Base-by-base conservation (phyloP, 2,888 invertebrate genomes). In the Rhyacophila evoluta region DNA sequence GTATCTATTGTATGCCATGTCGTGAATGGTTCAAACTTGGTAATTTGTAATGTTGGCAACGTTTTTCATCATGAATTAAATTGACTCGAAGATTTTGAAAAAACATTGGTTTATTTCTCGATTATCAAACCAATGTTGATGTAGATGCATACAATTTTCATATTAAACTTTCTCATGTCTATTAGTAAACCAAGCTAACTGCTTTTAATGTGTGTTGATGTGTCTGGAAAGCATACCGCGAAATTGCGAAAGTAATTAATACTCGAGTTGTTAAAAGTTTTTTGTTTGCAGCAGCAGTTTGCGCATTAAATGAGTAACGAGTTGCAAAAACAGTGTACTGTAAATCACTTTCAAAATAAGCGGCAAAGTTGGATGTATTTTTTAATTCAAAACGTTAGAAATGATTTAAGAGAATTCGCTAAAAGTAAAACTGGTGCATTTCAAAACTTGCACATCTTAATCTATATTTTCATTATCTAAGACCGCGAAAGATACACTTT, bases 301-400 rank as follows among this genome's bases (percentile, higher is more conserved):
- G 55, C 25, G 55, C 55, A 55, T 55, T 55, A 55, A 55, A 55
- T 55, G 55, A 55, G 55, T 55, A 55, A 55, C 55, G 55, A 55
- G 55, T 55, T 55, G 55, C 55, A 19, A 55, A 55, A 55, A 55
- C 55, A 10, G 55, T 55, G 19, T 19, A 25, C 55, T 10, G 55
- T 55, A 55, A 55, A 55, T 55, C 55, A 55, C 55, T 55, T 55
- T 55, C 55, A 55, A 55, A 12, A 55, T 25, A 55, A 19, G 55
- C 55, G 55, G 55, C 15, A 55, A n/a, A 55, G 19, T 55, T 25
- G 19, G 55, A 10, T 19, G 19, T 55, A 55, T 55, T 55, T 55
- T 55, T 55, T 25, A 55, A 55, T 55, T 55, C 55, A 12, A 55
- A 55, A 12, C 19, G 55, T 55, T 55, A 19, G 55, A 55, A 55